Percentiles rank a stretch among this genome's conserved stretches.
These are phyloP conservation scores for Mus musculus DNA, from an alignment of 2,113 vertebrate genomes.

Conservation along the genomic window GRCm39 chr17:91378001-91378500, in stretches of 20 bases:
- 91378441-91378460: background rate
- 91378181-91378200: background rate
- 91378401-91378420: background rate
- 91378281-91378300: background rate
- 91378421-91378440: background rate
- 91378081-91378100: background rate
- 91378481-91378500: background rate
- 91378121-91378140: background rate
- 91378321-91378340: background rate
- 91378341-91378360: background rate
- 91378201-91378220: background rate
- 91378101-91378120: background rate
- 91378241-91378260: background rate
- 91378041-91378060: background rate
- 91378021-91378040: background rate
- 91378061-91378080: background rate
- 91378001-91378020: background rate
- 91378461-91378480: background rate
- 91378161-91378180: background rate
- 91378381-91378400: background rate
- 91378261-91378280: background rate
- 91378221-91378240: background rate
- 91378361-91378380: background rate
- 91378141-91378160: background rate
- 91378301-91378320: no score